Conservation (phyloP, 2,797 vertebrate genomes). For the Sus cebifrons region DNA sequence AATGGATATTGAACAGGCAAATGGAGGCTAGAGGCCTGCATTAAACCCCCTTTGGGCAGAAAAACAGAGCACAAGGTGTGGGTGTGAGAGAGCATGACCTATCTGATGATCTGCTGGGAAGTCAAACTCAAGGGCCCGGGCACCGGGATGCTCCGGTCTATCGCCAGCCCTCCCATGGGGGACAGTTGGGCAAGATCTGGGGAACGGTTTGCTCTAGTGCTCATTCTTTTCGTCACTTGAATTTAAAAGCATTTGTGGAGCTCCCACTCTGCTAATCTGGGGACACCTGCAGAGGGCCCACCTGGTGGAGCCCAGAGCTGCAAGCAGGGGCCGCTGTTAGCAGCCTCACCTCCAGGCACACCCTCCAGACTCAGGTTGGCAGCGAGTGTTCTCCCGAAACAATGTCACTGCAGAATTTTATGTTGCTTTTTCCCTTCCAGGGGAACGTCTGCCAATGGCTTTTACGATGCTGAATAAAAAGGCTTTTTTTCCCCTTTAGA, state of each 20-base stretch:
- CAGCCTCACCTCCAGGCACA: background rate
- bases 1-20: background rate
- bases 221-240: background rate
- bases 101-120: background rate
- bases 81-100: background rate
- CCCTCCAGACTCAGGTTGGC: background rate
- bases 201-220: background rate
- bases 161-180: background rate
- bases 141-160: rapidly evolving
- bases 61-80: rapidly evolving
- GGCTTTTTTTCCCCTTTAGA: conserved; percentile 54
- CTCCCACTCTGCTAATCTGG: background rate
- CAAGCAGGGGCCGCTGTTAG: rapidly evolving
- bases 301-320: background rate
- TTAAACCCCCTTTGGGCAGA: background rate
- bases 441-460: conserved; percentile 73
- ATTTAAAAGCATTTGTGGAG: background rate
- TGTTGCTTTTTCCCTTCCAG: conserved; percentile 69
- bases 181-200: background rate
- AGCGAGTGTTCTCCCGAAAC: background rate
- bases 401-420: conserved; percentile 71
- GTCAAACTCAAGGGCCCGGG: background rate
- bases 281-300: background rate
- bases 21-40: background rate
- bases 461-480: conserved; percentile 81